These are phyloP conservation scores for Pelmatolapia mariae DNA, from an alignment of 2,113 vertebrate species.

Conservation along the genomic window DNA sequence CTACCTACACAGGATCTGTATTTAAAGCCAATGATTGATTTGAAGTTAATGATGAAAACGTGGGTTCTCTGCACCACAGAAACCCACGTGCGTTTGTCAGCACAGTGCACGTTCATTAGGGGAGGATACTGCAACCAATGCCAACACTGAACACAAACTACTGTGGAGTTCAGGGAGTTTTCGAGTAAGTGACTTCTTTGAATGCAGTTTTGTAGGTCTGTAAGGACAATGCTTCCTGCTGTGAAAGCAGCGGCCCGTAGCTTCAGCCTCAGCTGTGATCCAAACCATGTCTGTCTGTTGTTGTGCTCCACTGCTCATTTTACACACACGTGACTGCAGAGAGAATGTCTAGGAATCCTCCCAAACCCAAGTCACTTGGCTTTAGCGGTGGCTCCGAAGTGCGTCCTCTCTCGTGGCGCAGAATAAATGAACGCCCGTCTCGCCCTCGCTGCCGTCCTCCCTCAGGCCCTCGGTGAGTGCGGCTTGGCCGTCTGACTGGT, in stretches of 20 bases:
- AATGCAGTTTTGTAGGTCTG: not conserved
- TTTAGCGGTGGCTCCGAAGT: not conserved
- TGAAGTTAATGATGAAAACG: not conserved
- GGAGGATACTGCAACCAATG: not conserved
- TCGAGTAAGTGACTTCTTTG: not conserved
- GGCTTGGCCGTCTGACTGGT: constrained; percentile 3
- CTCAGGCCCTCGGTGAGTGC: not conserved
- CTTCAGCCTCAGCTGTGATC: not conserved
- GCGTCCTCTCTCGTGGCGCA: not conserved
- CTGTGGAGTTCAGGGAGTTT: not conserved
- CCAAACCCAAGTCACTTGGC: constrained; percentile 17
- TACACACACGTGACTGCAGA: not conserved
- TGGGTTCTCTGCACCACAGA: not conserved
- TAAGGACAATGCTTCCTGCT: not conserved
- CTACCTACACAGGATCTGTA: not conserved
- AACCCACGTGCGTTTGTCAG: not conserved
- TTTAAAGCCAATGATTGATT: not conserved
- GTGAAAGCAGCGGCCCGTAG: not conserved
- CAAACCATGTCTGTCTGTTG: not conserved
- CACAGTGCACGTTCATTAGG: not conserved
- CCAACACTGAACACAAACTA: not conserved
- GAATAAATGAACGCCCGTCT: not conserved
- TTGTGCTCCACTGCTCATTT: not conserved
- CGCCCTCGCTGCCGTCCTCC: not conserved
- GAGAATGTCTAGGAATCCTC: constrained; percentile 1